Evolutionary conservation across 2,797 vertebrate species (phyloP), one percentile per base, ranked within the genome.

Genomic region (Picus viridis): DNA sequence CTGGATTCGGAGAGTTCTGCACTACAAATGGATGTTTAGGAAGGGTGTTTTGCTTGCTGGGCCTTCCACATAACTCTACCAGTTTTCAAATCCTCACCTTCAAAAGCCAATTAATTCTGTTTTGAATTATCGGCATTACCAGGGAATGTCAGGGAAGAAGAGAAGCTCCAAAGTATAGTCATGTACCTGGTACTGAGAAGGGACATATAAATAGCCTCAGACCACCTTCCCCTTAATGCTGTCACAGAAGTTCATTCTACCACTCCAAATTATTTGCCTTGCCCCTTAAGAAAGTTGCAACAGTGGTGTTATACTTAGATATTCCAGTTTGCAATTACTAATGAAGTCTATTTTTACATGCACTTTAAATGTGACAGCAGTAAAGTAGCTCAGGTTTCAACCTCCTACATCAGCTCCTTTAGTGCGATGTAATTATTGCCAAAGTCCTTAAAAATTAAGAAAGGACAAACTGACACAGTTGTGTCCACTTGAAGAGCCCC

Each of bases 341-440:
- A 83, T 53, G 39, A 89, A 75, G 73, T 54, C 85, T 96, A 92
- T 89, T 96, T 95, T 95, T 89, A 92, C 24, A 92, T 14, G 73
- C 64, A 83, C 85, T 95, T 94, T 70, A 94, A 89, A 88, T 86
- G 83, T 0, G 5, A 81, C 27, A 67, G 90, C 67, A 89, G 20
- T 81, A 75, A 90, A 83, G 49, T 6, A 91, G 89, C 77, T 96
- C 91, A 73, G 73, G 75, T 95, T 93, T 91, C 93, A 94, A 1
- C 53, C 53, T 89, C 67, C 53, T 83, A 65, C 32, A 30, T 14
- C 0, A 1, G 29, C 62, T 92, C 69, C 89, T 81, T 51, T 62
- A 92, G 34, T 23, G 70, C 76, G 78, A 63, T 2, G 3, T 56
- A 80, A 85, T 85, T 87, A 56, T 47, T 71, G 62, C 78, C 59